These are phyloP conservation scores for Agriopis marginaria DNA, from an alignment of 2,888 invertebrate species.

Conservation along the genomic window DNA sequence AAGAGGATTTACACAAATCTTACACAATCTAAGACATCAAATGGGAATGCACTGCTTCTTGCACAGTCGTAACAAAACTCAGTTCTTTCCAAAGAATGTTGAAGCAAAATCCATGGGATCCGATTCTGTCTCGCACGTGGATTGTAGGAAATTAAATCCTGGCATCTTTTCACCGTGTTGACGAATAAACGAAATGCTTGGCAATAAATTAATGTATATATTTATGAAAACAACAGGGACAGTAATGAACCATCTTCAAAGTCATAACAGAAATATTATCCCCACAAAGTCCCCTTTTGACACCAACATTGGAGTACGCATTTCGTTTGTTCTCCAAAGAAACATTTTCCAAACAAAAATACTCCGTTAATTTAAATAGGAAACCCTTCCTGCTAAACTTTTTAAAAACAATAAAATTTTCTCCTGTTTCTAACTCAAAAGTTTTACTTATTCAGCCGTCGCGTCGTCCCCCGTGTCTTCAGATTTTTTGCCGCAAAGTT, in stretches of 20 bases:
- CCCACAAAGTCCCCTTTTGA: background rate
- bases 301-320: background rate
- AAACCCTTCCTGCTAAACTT: background rate
- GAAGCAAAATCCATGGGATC: too few species aligned
- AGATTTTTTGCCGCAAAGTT: conserved; percentile 1
- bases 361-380: background rate
- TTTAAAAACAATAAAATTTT: conserved; percentile 10
- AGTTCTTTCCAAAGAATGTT: too few species aligned
- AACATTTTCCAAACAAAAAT: conserved; percentile 12
- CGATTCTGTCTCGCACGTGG: background rate
- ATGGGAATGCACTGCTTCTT: too few species aligned
- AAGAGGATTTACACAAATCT: too few species aligned
- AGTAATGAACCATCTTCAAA: conserved; percentile 11
- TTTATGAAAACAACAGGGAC: background rate
- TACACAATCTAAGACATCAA: background rate
- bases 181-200: background rate
- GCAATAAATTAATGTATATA: too few species aligned
- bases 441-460: background rate
- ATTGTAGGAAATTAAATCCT: background rate
- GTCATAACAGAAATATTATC: conserved; percentile 6
- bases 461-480: background rate
- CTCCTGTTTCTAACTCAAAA: conserved; percentile 3
- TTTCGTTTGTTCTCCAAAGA: conserved; percentile 1
- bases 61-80: too few species aligned
- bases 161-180: background rate